phyloP scores from a whole-genome alignment of 2,888 invertebrate genomes.

The Pammene fasciana region DNA sequence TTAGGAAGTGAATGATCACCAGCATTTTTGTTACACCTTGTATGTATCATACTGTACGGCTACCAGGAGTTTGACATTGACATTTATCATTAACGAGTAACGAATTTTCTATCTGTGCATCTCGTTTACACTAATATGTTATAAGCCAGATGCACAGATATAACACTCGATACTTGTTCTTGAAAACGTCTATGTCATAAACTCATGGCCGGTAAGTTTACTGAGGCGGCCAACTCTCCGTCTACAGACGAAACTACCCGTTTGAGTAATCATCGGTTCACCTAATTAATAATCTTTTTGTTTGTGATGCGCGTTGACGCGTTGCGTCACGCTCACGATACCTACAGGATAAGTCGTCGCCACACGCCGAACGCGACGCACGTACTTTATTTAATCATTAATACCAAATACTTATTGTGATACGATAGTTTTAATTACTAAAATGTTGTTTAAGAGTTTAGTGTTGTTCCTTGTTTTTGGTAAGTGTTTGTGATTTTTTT shows the following conservation, averaged over 20 bases:
- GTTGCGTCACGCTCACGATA: neutral
- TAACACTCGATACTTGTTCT: too few species aligned
- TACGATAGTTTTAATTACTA: neutral
- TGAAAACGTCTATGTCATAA: too few species aligned
- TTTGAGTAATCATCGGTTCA: neutral
- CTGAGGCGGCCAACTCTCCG: too few species aligned
- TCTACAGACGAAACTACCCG: neutral
- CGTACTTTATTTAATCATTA: neutral
- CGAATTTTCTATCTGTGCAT: too few species aligned
- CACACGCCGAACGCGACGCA: neutral
- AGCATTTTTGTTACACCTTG: too few species aligned
- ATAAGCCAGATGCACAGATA: too few species aligned
- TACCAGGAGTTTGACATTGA: too few species aligned
- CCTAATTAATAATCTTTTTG: conserved; percentile 13
- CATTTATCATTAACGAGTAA: too few species aligned
- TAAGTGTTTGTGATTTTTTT: neutral
- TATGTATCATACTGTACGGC: too few species aligned
- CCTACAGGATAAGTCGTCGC: conserved; percentile 7
- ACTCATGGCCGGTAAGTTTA: too few species aligned
- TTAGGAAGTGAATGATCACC: too few species aligned
- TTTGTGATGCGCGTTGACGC: conserved; percentile 1
- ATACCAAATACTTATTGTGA: conserved; percentile 8
- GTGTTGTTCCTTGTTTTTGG: conserved; percentile 7
- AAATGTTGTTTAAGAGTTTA: conserved; percentile 14
- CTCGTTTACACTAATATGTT: too few species aligned